Base-by-base conservation (phyloP, 2,797 vertebrate species). In the Pipistrellus pygmaeus region DNA sequence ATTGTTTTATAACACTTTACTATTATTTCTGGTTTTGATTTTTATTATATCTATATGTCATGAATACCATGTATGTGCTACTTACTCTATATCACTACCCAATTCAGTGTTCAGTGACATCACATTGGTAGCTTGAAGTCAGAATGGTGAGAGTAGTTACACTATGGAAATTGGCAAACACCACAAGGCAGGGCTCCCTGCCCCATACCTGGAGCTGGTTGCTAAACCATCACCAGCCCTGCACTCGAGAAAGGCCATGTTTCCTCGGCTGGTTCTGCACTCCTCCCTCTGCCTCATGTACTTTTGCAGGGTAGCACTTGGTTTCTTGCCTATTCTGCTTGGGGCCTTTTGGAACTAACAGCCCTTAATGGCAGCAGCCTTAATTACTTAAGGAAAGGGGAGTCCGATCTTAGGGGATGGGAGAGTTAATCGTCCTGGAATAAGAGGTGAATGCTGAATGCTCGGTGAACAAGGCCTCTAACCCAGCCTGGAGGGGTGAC, bases 161-260 rank as follows among this genome's bases (percentile, higher is more conserved):
- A 35, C 53, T 4, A 55, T 3, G 14, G 82, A 77, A 64, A 71
- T 1, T 44, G 71, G 83, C 72, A 68, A 38, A 62, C 20, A 23
- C 25, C 35, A 5, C 14, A 23, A 3, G 8, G 35, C 30, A n/a
- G 21, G 46, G 5, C 23, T 23, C 6, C 44, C 66, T 11, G 12
- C 3, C 17, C 6, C 6, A 0, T 0, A 57, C 5, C 6, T 1
- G 0, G 46, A 76, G 60, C 32, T 51, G 15, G 44, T 17, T 27
- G 48, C 15, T 41, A 41, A 85, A 75, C n/a, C 15, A 41, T 64
- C 11, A 73, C 17, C 10, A 35, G 88, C 30, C 8, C 44, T n/a
- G 77, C 35, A 10, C 32, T 25, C 51, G 77, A 48, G 76, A 83
- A 57, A 66, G n/a, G 6, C 23, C 21, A 0, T 2, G 0, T 38